Evolutionary conservation across 2,888 invertebrate species (phyloP), one percentile per base, ranked within the genome.

Genomic region (Drosophila histrio): DNA sequence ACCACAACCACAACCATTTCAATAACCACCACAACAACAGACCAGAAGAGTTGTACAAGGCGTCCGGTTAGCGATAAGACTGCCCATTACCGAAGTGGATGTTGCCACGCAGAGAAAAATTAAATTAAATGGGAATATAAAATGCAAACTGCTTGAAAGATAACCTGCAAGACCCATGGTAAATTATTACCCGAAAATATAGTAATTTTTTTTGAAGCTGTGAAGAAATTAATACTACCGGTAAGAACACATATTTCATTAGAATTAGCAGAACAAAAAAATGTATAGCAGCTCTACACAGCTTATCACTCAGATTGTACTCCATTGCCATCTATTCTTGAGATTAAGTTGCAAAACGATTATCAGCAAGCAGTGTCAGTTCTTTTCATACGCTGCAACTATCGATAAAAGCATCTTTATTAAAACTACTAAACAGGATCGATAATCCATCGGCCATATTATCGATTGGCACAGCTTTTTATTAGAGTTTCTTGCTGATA

Each of bases 1-100:
- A n/a, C 36, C 50, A 17, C 24, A 24, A 24, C 32, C 13, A 32
- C 11, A 36, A 15, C 22, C 15, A 34, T 8, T 15, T 6, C 34
- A 2, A 34, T 34, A 5, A 13, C 22, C 13, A 21, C 24, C 11
- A 24, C 15, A 46, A 34, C 21, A 34, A 11, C 34, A 39, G 22
- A 50, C 7, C 24, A 30, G 17, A n/a, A 3, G 11, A 36, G 50
- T 24, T 8, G 38, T 28, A 26, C 15, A 19, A 26, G 47, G 47
- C 22, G 13, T 65, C 30, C 30, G 26, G 47, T 28, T 36, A 30
- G 36, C 71, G 44, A 74, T 63, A 62, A 53, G 32, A 34, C 26
- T 32, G 30, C 4, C 13, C 43, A 53, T 24, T 43, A 44, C 49
- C 50, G 34, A 43, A 60, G 44, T 56, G 68, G 43, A 26, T 26